Evolutionary conservation across 2,888 invertebrate genomes (phyloP).

Genomic region (Heliothis peltigera): DNA sequence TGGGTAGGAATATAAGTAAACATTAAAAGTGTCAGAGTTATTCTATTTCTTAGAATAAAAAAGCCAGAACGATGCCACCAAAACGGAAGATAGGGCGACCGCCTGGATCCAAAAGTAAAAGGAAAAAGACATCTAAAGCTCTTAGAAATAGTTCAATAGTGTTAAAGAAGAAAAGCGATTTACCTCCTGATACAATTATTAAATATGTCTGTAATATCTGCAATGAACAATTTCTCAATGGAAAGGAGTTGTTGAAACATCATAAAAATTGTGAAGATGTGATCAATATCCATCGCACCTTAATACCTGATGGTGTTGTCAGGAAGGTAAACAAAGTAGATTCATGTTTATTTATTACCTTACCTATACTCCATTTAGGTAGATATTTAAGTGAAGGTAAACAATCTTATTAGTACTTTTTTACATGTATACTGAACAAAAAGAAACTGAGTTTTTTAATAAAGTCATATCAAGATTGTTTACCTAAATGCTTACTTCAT

Average conservation of each 20-base stretch:
- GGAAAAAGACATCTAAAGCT: constrained; percentile 43
- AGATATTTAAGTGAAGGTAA: too few relatives aligned
- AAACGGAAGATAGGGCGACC: constrained; percentile 74
- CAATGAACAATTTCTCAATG: constrained; percentile 42
- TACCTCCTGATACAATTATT: not conserved
- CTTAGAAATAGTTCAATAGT: constrained; percentile 21
- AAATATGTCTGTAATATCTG: constrained; percentile 50
- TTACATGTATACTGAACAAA: too few relatives aligned
- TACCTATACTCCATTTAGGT: constrained; percentile 17
- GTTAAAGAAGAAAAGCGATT: constrained; percentile 19
- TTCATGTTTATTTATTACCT: constrained; percentile 13
- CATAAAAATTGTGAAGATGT: constrained; percentile 29
- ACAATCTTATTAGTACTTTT: too few relatives aligned
- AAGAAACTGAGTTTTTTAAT: too few relatives aligned
- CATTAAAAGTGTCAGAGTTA: constrained; percentile 30
- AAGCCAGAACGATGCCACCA: constrained; percentile 74
- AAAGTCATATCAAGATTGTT: too few relatives aligned
- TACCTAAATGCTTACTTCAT: too few relatives aligned
- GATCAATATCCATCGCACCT: too few relatives aligned
- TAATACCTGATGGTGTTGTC: constrained; percentile 30
- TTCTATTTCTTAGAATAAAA: constrained; percentile 18
- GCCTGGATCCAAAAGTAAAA: constrained; percentile 70
- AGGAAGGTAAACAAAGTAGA: constrained; percentile 49
- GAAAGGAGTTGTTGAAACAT: constrained; percentile 45
- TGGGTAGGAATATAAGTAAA: constrained; percentile 57